These are phyloP conservation scores for Alviniconcha marisindica DNA, from an alignment of 1,140 invertebrate genomes.

Conservation along the genomic window DNA sequence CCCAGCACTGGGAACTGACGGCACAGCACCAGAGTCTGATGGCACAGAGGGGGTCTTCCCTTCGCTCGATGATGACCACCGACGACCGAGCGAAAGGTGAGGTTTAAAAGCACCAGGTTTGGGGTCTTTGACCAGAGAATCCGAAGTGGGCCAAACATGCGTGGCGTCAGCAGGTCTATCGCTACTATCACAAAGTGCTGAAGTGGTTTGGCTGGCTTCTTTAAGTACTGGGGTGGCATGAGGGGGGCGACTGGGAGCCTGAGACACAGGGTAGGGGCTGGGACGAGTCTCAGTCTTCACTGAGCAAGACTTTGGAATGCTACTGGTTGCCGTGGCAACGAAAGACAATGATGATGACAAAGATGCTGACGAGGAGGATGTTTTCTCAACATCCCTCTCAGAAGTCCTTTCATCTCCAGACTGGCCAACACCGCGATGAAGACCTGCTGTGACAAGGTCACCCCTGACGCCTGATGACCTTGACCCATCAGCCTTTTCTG, in stretches of 20 bases:
- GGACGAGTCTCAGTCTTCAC: background rate
- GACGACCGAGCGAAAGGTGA: background rate
- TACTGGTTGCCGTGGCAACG: conserved; percentile 1
- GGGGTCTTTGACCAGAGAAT: background rate
- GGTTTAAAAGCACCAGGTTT: background rate
- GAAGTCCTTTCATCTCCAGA: too few species aligned
- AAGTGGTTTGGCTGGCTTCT: background rate
- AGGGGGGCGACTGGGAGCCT: background rate
- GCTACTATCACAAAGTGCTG: background rate
- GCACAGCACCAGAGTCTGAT: background rate
- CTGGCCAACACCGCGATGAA: background rate
- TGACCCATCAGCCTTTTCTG: background rate
- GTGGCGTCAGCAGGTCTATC: background rate
- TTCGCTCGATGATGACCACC: background rate
- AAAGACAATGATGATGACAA: conserved; percentile 4
- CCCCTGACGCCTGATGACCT: background rate
- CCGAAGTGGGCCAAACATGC: background rate
- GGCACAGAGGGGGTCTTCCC: background rate
- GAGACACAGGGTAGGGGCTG: background rate
- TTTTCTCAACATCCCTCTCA: too few species aligned
- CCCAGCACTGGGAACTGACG: background rate
- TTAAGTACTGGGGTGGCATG: background rate
- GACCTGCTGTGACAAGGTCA: background rate
- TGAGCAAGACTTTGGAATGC: conserved; percentile 11
- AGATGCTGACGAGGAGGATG: background rate